Base-by-base conservation (phyloP, 1,140 invertebrate species). In the Oscheius sp. region DNA sequence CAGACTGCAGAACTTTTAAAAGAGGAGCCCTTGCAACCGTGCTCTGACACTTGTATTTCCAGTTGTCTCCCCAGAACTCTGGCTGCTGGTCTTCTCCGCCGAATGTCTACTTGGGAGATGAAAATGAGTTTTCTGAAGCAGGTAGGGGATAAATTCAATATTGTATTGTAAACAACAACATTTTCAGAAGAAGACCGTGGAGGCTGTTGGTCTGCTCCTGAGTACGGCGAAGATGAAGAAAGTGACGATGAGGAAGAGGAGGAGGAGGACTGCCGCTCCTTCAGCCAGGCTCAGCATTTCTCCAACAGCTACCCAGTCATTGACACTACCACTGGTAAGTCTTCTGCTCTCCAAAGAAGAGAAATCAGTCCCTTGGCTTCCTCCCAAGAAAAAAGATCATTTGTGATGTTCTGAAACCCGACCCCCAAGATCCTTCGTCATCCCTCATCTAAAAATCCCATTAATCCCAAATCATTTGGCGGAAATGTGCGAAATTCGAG, bases 121-220 rank as follows among this genome's bases (percentile, higher is more conserved):
- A 55, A 26, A 55, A 55, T 23, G 49, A 26, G 23, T 26, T 55
- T 7, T 55, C 49, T 7, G 49, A 55, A 55, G 23, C n/a, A 4
- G 23, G 49, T 13, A 13, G 67, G 55, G 3, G 49, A 59, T 23
- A 45, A 26, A 3, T 65, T 65, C 38, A 26, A 45, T 18, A 29
- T 36, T 29, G 38, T 65, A n/a, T 65, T 45, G 15, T 10, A 13
- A 10, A 36, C 18, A 35, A 28, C 3, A 10, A 52, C n/a, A 26
- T 46, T 68, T 68, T 4, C 55, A 68, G 67, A 68, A 42, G 55
- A 68, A n/a, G 49, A 55, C 15, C 15, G 49, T 7, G 28, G 28
- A 20, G 49, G 49, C 49, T 68, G 67, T 29, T 68, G 67, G 67
- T 68, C 67, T 0, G 67, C 67, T n/a, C 67, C 67, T 3, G 67